Evolutionary conservation across 2,888 invertebrate species (phyloP).

Genomic region (Kryphioiulus occultus): DNA sequence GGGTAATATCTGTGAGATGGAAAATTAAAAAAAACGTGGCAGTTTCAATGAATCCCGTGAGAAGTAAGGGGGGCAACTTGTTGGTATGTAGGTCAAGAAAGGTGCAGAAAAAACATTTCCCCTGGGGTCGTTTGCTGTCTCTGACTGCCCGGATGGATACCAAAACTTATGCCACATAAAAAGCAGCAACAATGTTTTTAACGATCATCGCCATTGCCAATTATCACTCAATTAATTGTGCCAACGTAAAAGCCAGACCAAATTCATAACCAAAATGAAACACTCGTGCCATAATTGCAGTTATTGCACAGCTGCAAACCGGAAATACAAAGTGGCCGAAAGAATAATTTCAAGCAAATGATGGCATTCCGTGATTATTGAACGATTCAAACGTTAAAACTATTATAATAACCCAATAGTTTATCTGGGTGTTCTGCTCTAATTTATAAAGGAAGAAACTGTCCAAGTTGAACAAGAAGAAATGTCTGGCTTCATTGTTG

Average conservation of each 20-base stretch:
- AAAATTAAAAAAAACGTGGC: neutral
- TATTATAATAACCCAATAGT: neutral
- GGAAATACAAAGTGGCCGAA: neutral
- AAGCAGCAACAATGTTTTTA: neutral
- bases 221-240: neutral
- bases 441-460: neutral
- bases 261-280: neutral
- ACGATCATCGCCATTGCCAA: neutral
- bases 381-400: neutral
- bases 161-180: neutral
- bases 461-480: neutral
- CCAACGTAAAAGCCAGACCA: no score
- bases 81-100: conserved; percentile 7
- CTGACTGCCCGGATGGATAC: neutral
- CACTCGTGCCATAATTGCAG: neutral
- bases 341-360: neutral
- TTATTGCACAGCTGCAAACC: neutral
- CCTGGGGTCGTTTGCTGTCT: conserved; percentile 8
- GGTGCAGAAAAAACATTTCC: conserved; percentile 8
- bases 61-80: conserved; percentile 23
- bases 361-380: neutral
- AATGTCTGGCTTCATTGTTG: neutral
- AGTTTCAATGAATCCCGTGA: neutral
- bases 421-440: conserved; percentile 16
- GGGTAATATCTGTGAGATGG: conserved; percentile 16